phyloP scores from a whole-genome alignment of 2,888 invertebrate species.

The Vanessa cardui region DNA sequence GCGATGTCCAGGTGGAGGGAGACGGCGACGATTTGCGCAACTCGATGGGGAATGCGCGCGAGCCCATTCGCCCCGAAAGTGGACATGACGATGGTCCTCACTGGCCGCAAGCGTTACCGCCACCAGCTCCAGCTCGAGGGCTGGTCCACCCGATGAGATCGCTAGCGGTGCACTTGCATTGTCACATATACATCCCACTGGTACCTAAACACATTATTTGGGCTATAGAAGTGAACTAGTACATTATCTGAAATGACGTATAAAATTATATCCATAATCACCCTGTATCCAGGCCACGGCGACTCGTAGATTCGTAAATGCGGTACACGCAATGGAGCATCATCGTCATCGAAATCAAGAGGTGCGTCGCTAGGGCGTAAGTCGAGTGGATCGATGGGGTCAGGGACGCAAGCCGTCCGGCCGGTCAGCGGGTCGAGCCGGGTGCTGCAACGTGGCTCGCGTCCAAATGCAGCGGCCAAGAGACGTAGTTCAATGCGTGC shows the following conservation, averaged over 20 bases:
- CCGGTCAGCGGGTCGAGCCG: slow-evolving; percentile 88
- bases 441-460: slow-evolving; percentile 83
- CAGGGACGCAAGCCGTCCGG: slow-evolving; percentile 73
- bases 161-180: slow-evolving; percentile 78
- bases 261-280: slow-evolving; percentile 44
- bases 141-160: slow-evolving; percentile 59
- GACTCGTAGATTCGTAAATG: slow-evolving; percentile 85
- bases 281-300: slow-evolving; percentile 87
- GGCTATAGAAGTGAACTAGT: neutral
- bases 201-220: slow-evolving; percentile 69
- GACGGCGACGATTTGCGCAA: slow-evolving; percentile 50
- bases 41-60: slow-evolving; percentile 41
- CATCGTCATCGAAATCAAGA: slow-evolving; percentile 54
- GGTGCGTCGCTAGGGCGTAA: slow-evolving; percentile 47
- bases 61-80: slow-evolving; percentile 87
- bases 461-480: slow-evolving; percentile 88
- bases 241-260: neutral
- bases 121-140: slow-evolving; percentile 89
- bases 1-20: slow-evolving; percentile 57
- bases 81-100: slow-evolving; percentile 91
- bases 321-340: slow-evolving; percentile 71
- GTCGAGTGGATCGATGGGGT: slow-evolving; percentile 44
- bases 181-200: slow-evolving; percentile 91
- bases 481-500: slow-evolving; percentile 86
- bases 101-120: slow-evolving; percentile 88